A percentile compares a stretch with the other conserved stretches of the same genome.
Conservation (phyloP, 2,888 invertebrate genomes). For the Mactromeris polynyma region DNA sequence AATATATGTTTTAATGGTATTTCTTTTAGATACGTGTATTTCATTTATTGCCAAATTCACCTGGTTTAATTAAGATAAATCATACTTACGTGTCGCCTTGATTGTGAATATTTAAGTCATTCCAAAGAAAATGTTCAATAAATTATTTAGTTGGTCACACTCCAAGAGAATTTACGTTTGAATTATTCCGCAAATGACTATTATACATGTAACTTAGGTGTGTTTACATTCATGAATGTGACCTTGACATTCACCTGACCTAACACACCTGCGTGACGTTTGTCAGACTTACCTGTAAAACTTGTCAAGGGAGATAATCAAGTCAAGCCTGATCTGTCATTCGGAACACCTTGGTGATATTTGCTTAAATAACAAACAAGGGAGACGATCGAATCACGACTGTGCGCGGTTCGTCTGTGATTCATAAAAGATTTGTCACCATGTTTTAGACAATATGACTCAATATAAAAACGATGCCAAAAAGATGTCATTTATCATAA, state of each 20-base stretch:
- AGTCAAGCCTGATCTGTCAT: too few species aligned
- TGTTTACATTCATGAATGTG: slow-evolving; percentile 39
- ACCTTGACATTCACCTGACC: slow-evolving; percentile 35
- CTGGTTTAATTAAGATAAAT: neutral
- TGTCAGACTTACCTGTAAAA: slow-evolving; percentile 48
- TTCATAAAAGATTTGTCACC: too few species aligned
- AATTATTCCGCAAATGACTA: neutral
- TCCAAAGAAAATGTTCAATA: neutral
- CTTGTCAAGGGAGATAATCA: slow-evolving; percentile 10
- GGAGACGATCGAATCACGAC: neutral
- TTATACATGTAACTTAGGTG: slow-evolving; percentile 18
- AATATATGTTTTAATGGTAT: neutral
- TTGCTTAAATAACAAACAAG: too few species aligned
- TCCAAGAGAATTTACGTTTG: neutral
- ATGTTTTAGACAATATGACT: too few species aligned
- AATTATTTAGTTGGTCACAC: neutral
- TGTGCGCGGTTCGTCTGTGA: too few species aligned
- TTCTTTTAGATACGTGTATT: neutral
- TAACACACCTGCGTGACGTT: slow-evolving; percentile 59
- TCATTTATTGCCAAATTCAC: neutral
- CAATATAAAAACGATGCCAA: too few species aligned
- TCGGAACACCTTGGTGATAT: too few species aligned
- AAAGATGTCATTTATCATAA: too few species aligned
- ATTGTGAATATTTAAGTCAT: neutral
- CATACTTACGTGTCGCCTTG: neutral